Conservation (phyloP, 1,140 invertebrate species). For the Pachypeltis micranthus region DNA sequence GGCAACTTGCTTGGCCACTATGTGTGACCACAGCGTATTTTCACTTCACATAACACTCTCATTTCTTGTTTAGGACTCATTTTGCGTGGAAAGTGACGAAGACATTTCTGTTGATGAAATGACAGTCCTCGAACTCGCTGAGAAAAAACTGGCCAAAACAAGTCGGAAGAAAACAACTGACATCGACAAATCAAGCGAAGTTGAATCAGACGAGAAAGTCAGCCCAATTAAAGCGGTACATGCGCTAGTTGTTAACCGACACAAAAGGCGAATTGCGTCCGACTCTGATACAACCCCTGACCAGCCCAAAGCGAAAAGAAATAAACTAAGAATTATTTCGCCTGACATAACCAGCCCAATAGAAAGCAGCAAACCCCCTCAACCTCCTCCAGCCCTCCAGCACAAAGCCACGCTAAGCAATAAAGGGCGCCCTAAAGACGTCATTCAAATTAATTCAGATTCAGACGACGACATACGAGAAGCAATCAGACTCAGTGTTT, state of each 20-base stretch:
- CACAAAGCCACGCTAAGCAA: too few relatives aligned
- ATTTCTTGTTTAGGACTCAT: slow-evolving; percentile 24
- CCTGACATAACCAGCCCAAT: too few relatives aligned
- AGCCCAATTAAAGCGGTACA: too few relatives aligned
- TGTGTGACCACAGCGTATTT: too few relatives aligned
- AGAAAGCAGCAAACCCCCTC: too few relatives aligned
- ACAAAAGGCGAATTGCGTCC: neutral
- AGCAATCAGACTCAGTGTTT: neutral
- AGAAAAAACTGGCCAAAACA: slow-evolving; percentile 16
- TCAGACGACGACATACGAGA: neutral
- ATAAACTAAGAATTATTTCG: neutral
- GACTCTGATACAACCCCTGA: neutral
- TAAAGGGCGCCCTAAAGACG: too few relatives aligned
- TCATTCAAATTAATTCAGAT: neutral
- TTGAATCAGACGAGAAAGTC: too few relatives aligned
- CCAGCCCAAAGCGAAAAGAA: neutral
- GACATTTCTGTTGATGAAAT: slow-evolving; percentile 9
- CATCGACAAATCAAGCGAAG: too few relatives aligned
- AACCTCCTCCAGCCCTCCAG: too few relatives aligned
- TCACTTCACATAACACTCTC: too few relatives aligned
- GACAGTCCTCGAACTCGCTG: slow-evolving; percentile 20
- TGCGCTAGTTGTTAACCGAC: too few relatives aligned
- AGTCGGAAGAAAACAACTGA: neutral
- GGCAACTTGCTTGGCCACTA: too few relatives aligned
- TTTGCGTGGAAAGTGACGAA: slow-evolving; percentile 21